Evolutionary conservation across 2,797 vertebrate species (phyloP).

Genomic region (Sardinella longiceps): DNA sequence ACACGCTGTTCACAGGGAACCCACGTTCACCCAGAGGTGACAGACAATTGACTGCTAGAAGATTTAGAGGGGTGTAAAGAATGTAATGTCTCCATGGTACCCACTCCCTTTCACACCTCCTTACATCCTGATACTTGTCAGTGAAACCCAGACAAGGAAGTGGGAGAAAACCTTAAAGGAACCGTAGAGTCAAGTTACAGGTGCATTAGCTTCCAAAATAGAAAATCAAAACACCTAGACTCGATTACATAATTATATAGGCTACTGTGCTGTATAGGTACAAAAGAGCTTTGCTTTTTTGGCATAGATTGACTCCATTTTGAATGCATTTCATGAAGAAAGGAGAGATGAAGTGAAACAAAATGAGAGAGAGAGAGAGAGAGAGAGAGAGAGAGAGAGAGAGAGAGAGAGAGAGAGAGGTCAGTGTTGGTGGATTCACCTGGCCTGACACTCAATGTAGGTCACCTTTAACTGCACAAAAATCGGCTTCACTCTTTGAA

Average conservation of each 20-base stretch:
- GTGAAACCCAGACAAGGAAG: not conserved
- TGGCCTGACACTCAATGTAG: slow-evolving; percentile 1
- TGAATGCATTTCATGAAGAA: not conserved
- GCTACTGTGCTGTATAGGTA: too few relatives aligned
- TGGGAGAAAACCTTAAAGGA: not conserved
- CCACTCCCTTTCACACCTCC: not conserved
- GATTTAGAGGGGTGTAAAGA: not conserved
- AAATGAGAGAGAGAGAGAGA: not conserved
- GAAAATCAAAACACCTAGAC: not conserved
- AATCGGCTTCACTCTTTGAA: not conserved
- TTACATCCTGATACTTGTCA: not conserved
- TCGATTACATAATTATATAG: not conserved
- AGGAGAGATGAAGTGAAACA: not conserved
- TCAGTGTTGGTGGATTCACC: not conserved
- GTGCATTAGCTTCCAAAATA: too few relatives aligned
- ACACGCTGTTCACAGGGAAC: not conserved
- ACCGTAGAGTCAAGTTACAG: not conserved
- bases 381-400: too few relatives aligned
- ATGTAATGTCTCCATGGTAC: not conserved
- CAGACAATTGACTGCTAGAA: not conserved
- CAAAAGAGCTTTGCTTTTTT: not conserved
- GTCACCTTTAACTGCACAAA: not conserved
- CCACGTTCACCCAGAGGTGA: not conserved
- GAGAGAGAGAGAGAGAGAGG: not conserved
- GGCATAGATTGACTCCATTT: not conserved